Evolutionary conservation across 2,113 vertebrate genomes (phyloP), one percentile per base, ranked within the genome.

Genomic region (Pholis gunnellus): DNA sequence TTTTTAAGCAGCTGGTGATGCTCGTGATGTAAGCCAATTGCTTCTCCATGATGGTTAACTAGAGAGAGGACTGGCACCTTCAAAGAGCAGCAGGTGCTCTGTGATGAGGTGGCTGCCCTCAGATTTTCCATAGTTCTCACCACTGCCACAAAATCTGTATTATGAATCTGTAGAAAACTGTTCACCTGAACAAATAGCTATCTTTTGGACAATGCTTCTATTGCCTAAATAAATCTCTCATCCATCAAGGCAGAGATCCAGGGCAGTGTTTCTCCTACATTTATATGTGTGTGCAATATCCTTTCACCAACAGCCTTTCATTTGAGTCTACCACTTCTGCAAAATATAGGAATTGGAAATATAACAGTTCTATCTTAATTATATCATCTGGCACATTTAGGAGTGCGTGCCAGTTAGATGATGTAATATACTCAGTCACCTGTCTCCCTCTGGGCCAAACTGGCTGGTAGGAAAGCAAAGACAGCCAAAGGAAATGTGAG

Each of bases 1-100:
- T 52, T 42, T 67, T 56, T 31, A 72, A 68, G 38, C 50, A 27
- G 71, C 67, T 34, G 38, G 0, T 40, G 17, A 82, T 60, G 44
- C 13, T 64, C 11, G 46, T 70, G 65, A 67, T 64, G 70, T 6
- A 20, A n/a, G 70, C 18, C 57, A 72, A 83, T 76, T 66, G 66
- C 36, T 78, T 17, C 48, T 44, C 25, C 11, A 76, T 50, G 66
- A 78, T 63, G 54, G 46, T 83, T 65, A 54, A 50, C 64, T 50
- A 36, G 38, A 66, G 31, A 17, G 10, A 56, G 4, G 44, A 15
- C 56, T 36, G 54, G n/a, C n/a, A 59, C n/a, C n/a, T 25, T 54
- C 52, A 56, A 50, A 17, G 20, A 50, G 48, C 48, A 50, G 48
- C 48, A 50, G 48, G 48, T 18, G 46, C 46, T 48, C 46, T 48